These are phyloP conservation scores for Chaetodon trifasciatus DNA, from an alignment of 2,797 vertebrate genomes.

Conservation along the genomic window DNA sequence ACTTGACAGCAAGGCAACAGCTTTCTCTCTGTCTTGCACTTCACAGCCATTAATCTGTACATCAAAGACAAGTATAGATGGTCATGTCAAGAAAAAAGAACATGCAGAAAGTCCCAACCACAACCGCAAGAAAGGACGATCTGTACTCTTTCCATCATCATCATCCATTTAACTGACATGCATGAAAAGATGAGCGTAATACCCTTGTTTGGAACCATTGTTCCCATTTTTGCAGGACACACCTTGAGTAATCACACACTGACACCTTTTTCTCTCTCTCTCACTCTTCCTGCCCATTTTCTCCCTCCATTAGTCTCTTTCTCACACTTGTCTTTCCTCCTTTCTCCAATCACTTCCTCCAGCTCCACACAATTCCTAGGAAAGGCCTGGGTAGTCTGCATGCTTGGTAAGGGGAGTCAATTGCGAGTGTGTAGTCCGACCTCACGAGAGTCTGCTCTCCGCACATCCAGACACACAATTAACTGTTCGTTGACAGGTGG, in stretches of 20 bases:
- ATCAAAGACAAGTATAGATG: constrained; percentile 76
- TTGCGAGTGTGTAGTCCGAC: constrained; percentile 48
- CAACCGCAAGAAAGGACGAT: neutral
- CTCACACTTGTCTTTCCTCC: constrained; percentile 22
- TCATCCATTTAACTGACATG: constrained; percentile 27
- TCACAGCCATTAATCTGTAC: constrained; percentile 95
- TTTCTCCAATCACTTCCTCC: constrained; percentile 27
- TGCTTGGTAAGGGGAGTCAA: constrained; percentile 54
- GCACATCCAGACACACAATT: constrained; percentile 98
- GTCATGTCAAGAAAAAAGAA: constrained; percentile 20
- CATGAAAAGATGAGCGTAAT: constrained; percentile 24
- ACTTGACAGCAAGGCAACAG: constrained; percentile 92
- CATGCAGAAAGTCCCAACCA: constrained; percentile 3
- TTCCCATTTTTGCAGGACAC: constrained; percentile 32
- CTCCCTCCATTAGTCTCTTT: constrained; percentile 34
- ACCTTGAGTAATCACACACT: constrained; percentile 17
- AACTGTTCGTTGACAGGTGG: constrained; percentile 96
- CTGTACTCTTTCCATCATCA: constrained; percentile 14
- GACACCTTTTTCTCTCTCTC: constrained; percentile 7
- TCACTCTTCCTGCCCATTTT: neutral
- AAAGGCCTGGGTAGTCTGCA: constrained; percentile 20
- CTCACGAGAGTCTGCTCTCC: constrained; percentile 66
- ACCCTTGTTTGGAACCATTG: constrained; percentile 9
- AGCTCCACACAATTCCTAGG: neutral
- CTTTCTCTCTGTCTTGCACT: constrained; percentile 93